Conservation (phyloP, 1,140 invertebrate genomes). For the Drosophila erecta region DNA sequence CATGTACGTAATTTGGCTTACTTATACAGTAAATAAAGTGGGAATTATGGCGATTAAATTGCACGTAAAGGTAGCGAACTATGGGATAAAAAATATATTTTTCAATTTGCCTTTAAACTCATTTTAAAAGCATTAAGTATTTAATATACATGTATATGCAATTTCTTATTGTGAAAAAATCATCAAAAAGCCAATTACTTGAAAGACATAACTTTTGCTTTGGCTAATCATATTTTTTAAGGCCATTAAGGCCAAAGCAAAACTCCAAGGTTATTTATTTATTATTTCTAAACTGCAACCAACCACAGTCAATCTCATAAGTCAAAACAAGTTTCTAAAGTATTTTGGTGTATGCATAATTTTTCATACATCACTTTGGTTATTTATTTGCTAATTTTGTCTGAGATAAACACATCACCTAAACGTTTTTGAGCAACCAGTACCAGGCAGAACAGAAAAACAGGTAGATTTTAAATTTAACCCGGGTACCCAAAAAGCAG, state of each 20-base stretch:
- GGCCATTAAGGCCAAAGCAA: conserved; percentile 48
- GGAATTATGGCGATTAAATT: too few relatives aligned
- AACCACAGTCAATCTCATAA: conserved; percentile 22
- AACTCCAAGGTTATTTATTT: conserved; percentile 41
- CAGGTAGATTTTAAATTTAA: conserved; percentile 13
- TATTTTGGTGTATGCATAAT: conserved; percentile 54
- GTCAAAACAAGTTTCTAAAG: conserved; percentile 56
- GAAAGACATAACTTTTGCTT: neutral
- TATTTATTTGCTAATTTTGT: conserved; percentile 27
- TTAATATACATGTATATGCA: too few relatives aligned
- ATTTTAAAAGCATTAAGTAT: too few relatives aligned
- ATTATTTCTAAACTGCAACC: conserved; percentile 42
- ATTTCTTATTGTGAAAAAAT: neutral
- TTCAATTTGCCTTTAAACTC: too few relatives aligned
- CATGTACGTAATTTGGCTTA: conserved; percentile 6
- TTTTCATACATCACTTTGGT: conserved; percentile 37
- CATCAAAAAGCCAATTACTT: conserved; percentile 4
- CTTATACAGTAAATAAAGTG: neutral
- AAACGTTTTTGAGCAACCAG: conserved; percentile 31
- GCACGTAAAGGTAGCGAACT: too few relatives aligned
- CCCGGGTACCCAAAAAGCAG: conserved; percentile 5
- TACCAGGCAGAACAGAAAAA: conserved; percentile 26
- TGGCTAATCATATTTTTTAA: conserved; percentile 31
- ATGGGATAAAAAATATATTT: too few relatives aligned
- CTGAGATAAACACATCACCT: conserved; percentile 43